A percentile compares a stretch with the other conserved stretches of the same genome.
Evolutionary conservation across 2,888 invertebrate species (phyloP).

Genomic region (Aproaerema taeniolella): DNA sequence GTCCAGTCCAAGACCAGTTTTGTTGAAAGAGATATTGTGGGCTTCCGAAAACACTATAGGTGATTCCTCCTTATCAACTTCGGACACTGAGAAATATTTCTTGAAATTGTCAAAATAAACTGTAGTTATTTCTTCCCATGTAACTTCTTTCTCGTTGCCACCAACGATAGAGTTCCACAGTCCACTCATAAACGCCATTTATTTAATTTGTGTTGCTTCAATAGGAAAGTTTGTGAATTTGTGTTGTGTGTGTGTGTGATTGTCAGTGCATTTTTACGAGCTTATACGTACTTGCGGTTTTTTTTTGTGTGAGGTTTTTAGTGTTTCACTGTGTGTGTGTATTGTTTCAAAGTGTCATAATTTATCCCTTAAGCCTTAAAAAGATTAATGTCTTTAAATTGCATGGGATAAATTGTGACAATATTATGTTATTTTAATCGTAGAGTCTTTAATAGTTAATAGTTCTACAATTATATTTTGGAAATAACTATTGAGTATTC

Average conservation of each 20-base stretch:
- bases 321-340: neutral
- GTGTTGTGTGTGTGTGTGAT: slow-evolving; percentile 9
- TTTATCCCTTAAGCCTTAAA: no score
- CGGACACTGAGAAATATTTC: slow-evolving; percentile 82
- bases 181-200: slow-evolving; percentile 72
- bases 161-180: slow-evolving; percentile 71
- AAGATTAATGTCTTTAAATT: no score
- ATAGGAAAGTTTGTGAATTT: slow-evolving; percentile 5
- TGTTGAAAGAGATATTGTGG: slow-evolving; percentile 65
- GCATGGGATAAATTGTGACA: no score
- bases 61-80: slow-evolving; percentile 77
- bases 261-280: no score
- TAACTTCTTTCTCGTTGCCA: slow-evolving; percentile 51
- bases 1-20: slow-evolving; percentile 68
- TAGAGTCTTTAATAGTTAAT: no score
- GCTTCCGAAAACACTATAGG: slow-evolving; percentile 79
- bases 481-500: no score
- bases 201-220: slow-evolving; percentile 26
- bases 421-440: no score
- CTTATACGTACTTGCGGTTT: neutral
- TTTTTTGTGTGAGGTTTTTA: no score
- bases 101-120: slow-evolving; percentile 74
- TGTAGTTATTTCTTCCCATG: slow-evolving; percentile 63
- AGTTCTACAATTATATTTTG: no score
- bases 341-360: no score